Evolutionary conservation across 2,113 vertebrate genomes (phyloP).

Genomic region (Muntiacus reevesi): DNA sequence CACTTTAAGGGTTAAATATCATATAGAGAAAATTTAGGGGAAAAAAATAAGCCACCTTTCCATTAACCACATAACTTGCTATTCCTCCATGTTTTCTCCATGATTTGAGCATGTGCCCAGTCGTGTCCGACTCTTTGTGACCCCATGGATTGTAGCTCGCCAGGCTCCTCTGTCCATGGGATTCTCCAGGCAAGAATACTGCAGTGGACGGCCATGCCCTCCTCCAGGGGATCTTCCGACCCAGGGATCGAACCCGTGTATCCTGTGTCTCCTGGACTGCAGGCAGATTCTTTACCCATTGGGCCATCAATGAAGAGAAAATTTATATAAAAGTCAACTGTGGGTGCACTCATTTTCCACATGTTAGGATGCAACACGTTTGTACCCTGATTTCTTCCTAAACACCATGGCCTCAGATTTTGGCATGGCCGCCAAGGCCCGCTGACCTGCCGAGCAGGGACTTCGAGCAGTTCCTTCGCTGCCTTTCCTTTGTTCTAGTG

Average conservation of each 20-base stretch:
- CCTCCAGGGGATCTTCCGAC: neutral
- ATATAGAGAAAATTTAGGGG: neutral
- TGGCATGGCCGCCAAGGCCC: neutral
- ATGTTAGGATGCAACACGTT: neutral
- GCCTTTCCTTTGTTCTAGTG: neutral
- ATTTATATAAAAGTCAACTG: neutral
- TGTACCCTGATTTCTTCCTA: neutral
- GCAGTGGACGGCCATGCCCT: neutral
- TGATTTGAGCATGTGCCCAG: neutral
- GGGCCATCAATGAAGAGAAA: neutral
- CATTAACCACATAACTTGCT: neutral
- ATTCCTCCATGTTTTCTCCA: no score
- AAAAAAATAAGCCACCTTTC: neutral
- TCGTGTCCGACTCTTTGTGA: neutral
- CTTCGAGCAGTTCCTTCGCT: neutral
- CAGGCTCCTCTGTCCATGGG: neutral
- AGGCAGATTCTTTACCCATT: neutral
- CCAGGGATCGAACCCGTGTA: neutral
- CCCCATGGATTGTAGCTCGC: neutral
- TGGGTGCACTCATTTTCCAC: neutral
- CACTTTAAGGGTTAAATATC: neutral
- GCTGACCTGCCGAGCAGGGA: slow-evolving; percentile 45
- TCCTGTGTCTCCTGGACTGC: neutral
- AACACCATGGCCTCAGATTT: neutral
- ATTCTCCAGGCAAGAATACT: neutral